Evolutionary conservation across 1,140 invertebrate species (phyloP), one percentile per base, ranked within the genome.

Genomic region (Caenorhabditis briggsae): DNA sequence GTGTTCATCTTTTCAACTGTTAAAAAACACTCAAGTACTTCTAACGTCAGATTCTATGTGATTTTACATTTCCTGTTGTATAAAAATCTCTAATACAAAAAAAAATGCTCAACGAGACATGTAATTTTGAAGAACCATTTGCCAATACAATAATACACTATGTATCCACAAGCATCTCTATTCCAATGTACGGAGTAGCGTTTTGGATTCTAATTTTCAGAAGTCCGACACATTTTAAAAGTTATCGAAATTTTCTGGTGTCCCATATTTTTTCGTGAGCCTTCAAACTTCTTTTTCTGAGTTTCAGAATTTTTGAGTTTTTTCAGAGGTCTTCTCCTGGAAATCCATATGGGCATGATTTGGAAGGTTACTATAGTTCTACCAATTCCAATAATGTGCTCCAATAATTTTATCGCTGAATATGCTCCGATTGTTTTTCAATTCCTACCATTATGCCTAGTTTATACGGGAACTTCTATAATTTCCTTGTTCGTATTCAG

Each of bases 291-390:
- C n/a, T 70, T 18, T 5, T 16, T 70, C 9, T 46, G 3, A 5
- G 18, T 5, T 46, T 18, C 18, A 1, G 9, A 59, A 6, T 20
- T n/a, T 59, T 59, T 61, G 7, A 61, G 7, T 8, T n/a, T 70
- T 46, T 70, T 46, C 41, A 70, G 64, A 16, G 64, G 64, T 0
- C 41, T 70, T 2, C 41, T 70, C 8, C 64, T 70, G 5, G 64
- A 70, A 46, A 0, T 70, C 43, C 64, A 70, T 46, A 70, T 70
- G 64, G 64, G 64, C 14, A 18, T 46, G 64, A 70, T 70, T 18
- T 70, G 64, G 64, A 70, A 70, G 41, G 64, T 46, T 43, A 70
- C 64, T 70, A 33, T 70, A 70, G 64, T 70, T n/a, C 18, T 70
- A 18, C 64, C 64, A 0, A 70, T 70, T 46, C 64, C 64, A 14